Evolutionary conservation across 2,113 vertebrate genomes (phyloP).

Genomic region (Mustelus asterias): DNA sequence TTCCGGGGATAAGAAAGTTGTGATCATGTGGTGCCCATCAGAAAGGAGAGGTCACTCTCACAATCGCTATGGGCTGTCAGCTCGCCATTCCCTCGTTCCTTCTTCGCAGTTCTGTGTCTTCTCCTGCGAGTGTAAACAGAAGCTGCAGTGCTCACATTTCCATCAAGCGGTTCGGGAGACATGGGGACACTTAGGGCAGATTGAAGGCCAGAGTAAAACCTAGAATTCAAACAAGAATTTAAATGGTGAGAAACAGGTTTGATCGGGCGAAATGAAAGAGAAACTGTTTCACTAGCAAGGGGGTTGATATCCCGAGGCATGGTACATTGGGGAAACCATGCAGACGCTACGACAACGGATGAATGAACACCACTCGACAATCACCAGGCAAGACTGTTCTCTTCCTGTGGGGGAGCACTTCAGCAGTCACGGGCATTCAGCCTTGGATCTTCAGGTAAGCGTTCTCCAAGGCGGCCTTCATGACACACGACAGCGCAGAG

Average conservation of each 20-base stretch:
- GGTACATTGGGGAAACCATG: no score
- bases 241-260: background rate
- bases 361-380: no score
- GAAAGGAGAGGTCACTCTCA: constrained; percentile 39
- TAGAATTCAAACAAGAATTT: constrained; percentile 44
- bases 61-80: constrained; percentile 14
- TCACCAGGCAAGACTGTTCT: no score
- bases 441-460: no score
- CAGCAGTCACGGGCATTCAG: no score
- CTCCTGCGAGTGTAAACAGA: constrained; percentile 52
- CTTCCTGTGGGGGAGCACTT: no score
- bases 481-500: no score
- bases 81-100: accelerated
- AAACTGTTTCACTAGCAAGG: background rate
- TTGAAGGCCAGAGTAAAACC: constrained; percentile 68
- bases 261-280: background rate
- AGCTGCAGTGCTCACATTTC: background rate
- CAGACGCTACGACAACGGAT: no score
- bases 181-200: constrained; percentile 51
- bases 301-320: no score
- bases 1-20: background rate
- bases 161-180: background rate
- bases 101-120: constrained; percentile 45
- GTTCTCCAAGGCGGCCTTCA: no score
- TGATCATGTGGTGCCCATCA: constrained; percentile 38